Evolutionary conservation across 2,797 vertebrate genomes (phyloP).

Genomic region (Petrocephalus schoutedeni): DNA sequence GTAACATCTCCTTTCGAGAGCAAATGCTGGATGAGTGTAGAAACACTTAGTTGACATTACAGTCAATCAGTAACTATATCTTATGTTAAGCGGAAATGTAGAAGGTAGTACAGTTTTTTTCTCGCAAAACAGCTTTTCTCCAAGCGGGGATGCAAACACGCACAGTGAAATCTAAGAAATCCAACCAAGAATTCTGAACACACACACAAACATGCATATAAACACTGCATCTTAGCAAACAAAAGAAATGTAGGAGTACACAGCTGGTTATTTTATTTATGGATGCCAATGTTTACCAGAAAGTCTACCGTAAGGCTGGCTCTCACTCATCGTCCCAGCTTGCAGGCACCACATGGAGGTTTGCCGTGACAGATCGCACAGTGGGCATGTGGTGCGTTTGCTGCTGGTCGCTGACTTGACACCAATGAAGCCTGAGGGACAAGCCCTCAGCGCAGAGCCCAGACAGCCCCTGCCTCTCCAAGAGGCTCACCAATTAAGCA

Average conservation of each 20-base stretch:
- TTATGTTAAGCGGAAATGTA: not conserved
- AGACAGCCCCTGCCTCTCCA: not conserved
- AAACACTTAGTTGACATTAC: not conserved
- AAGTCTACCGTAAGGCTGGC: not conserved
- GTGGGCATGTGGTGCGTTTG: not conserved
- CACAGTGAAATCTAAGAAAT: not conserved
- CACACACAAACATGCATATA: not conserved
- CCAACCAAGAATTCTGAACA: not conserved
- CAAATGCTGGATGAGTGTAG: not conserved
- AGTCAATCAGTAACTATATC: slow-evolving; percentile 4
- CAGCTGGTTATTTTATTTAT: not conserved
- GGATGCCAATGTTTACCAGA: not conserved
- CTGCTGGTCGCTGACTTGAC: not conserved
- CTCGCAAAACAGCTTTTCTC: not conserved
- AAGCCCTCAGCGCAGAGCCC: not conserved
- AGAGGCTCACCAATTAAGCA: not conserved
- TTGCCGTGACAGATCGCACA: not conserved
- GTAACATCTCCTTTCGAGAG: not conserved
- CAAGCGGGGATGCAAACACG: not conserved
- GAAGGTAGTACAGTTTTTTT: not conserved
- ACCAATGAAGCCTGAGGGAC: not conserved
- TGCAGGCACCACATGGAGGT: not conserved
- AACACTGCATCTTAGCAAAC: not conserved
- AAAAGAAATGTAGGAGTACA: not conserved
- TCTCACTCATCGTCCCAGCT: not conserved